Evolutionary conservation across 2,888 invertebrate genomes (phyloP).

Genomic region (Griposia aprilina): DNA sequence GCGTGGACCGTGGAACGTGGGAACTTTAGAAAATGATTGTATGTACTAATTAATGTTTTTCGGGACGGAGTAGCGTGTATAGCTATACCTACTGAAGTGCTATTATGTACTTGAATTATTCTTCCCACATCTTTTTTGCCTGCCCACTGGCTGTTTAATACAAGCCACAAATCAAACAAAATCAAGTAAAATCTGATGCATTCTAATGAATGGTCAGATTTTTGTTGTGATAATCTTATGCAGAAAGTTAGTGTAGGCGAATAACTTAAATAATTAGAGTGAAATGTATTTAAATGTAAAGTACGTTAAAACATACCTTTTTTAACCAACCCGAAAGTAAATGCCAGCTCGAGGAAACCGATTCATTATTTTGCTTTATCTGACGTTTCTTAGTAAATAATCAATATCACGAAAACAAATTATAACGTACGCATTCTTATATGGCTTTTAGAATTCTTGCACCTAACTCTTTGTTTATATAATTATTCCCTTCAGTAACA

Average conservation of each 20-base stretch:
- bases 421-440: not conserved
- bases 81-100: not conserved
- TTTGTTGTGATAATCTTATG: not conserved
- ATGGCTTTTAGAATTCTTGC: not conserved
- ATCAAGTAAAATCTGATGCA: no score
- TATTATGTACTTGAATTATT: not conserved
- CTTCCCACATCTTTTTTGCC: not conserved
- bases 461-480: conserved; percentile 13
- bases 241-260: not conserved
- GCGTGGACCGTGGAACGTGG: not conserved
- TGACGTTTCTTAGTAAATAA: not conserved
- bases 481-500: conserved; percentile 31
- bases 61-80: not conserved
- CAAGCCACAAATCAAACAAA: no score
- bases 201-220: not conserved
- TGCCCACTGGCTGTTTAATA: not conserved
- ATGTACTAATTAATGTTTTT: not conserved
- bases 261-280: not conserved
- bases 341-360: not conserved
- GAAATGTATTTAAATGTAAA: not conserved
- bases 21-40: not conserved
- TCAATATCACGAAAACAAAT: not conserved
- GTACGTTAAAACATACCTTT: not conserved
- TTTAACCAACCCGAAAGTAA: not conserved
- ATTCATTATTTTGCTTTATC: not conserved